These are phyloP conservation scores for Eidolon dupreanum DNA, from an alignment of 2,797 vertebrate genomes.

Conservation along the genomic window DNA sequence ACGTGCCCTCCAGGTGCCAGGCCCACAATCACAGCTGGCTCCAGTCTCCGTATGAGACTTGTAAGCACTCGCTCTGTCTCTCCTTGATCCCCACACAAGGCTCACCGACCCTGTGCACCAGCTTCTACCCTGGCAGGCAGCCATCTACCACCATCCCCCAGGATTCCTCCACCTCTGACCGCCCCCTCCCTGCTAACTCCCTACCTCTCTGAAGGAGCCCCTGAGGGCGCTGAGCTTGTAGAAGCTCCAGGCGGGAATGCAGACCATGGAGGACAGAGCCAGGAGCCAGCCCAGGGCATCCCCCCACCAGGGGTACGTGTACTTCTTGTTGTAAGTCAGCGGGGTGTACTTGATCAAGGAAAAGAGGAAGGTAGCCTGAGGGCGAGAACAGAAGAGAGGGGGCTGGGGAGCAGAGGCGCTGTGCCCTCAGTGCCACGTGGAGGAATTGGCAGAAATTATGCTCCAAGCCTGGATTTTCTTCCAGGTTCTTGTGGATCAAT, in stretches of 20 bases:
- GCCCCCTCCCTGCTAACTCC: neutral
- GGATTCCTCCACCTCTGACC: neutral
- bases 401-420: neutral
- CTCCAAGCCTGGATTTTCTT: neutral
- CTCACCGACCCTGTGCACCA: neutral
- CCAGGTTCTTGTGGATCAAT: neutral
- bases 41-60: neutral
- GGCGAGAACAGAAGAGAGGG: conserved; percentile 4
- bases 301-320: conserved; percentile 97
- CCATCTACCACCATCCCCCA: neutral
- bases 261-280: conserved; percentile 96
- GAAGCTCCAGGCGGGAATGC: conserved; percentile 91
- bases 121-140: neutral
- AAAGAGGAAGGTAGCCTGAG: conserved; percentile 95
- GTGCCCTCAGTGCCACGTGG: neutral
- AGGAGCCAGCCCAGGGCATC: conserved; percentile 95
- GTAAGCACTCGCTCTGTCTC: neutral
- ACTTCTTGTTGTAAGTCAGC: conserved; percentile 96
- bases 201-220: conserved; percentile 94
- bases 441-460: neutral
- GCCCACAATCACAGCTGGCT: neutral
- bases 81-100: neutral
- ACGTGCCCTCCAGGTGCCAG: neutral
- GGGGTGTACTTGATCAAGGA: conserved; percentile 96
- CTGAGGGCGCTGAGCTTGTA: conserved; percentile 91